These are phyloP conservation scores for Poeciliopsis retropinna DNA, from an alignment of 2,113 vertebrate genomes.

Conservation along the genomic window DNA sequence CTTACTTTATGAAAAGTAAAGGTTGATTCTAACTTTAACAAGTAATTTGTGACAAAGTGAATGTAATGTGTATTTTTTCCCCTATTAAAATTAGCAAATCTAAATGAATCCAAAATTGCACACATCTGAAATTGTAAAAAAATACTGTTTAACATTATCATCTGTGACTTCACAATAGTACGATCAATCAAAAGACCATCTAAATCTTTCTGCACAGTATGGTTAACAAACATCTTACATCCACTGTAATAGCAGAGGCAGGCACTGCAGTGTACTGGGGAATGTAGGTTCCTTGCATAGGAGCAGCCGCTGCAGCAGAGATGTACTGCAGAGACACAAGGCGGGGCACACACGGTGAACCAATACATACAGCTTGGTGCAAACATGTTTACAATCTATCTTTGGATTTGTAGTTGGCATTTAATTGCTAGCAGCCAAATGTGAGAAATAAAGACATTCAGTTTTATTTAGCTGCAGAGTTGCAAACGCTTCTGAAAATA, in stretches of 20 bases:
- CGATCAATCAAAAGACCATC: background rate
- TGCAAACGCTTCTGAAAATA: background rate
- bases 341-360: conserved; percentile 4
- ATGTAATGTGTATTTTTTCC: background rate
- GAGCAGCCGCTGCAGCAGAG: conserved; percentile 95
- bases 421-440: background rate
- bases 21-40: background rate
- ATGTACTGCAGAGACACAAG: conserved; percentile 89
- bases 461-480: background rate
- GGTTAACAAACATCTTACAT: conserved; percentile 84
- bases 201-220: background rate
- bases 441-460: background rate
- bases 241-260: conserved; percentile 97
- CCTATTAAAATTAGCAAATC: background rate
- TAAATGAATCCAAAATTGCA: background rate
- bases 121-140: background rate
- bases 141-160: background rate
- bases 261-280: conserved; percentile 99
- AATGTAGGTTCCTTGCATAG: conserved; percentile 99
- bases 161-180: background rate
- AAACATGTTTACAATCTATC: background rate
- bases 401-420: background rate
- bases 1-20: too few species aligned
- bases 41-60: background rate
- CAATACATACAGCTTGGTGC: background rate